These are phyloP conservation scores for Ciconia stormi DNA, from an alignment of 2,113 vertebrate species.

Conservation along the genomic window DNA sequence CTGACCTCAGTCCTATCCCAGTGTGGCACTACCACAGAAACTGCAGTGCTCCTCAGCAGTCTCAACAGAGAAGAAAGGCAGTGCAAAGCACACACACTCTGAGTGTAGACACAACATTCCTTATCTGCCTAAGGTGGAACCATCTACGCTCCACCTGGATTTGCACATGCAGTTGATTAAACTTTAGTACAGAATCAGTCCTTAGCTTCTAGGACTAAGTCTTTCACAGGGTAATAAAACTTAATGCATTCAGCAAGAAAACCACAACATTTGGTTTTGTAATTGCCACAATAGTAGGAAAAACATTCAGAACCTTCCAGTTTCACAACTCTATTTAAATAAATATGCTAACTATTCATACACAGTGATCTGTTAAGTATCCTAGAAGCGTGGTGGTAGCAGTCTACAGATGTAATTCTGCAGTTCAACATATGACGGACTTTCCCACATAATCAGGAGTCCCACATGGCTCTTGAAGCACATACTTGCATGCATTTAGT, in stretches of 20 bases:
- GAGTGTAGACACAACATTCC: not conserved
- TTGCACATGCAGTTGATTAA: not conserved
- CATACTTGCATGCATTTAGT: not conserved
- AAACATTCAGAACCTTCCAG: not conserved
- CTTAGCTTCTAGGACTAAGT: not conserved
- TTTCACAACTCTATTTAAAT: not conserved
- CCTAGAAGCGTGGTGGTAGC: not conserved
- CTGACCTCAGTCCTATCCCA: not conserved
- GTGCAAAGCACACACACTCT: fast-evolving
- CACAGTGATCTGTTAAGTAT: not conserved
- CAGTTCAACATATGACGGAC: not conserved
- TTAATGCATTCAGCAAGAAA: not conserved
- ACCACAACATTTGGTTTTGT: not conserved
- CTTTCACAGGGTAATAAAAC: not conserved
- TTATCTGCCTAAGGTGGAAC: not conserved
- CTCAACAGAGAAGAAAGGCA: not conserved
- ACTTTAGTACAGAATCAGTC: not conserved
- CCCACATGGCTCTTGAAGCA: not conserved
- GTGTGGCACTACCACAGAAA: not conserved
- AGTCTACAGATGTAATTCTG: not conserved
- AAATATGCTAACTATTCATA: not conserved
- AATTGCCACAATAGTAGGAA: not conserved
- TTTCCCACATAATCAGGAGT: not conserved
- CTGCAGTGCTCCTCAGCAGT: not conserved
- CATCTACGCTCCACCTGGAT: not conserved